These are phyloP conservation scores for Oligia fasciuncula DNA, from an alignment of 2,888 invertebrate species.

Conservation along the genomic window DNA sequence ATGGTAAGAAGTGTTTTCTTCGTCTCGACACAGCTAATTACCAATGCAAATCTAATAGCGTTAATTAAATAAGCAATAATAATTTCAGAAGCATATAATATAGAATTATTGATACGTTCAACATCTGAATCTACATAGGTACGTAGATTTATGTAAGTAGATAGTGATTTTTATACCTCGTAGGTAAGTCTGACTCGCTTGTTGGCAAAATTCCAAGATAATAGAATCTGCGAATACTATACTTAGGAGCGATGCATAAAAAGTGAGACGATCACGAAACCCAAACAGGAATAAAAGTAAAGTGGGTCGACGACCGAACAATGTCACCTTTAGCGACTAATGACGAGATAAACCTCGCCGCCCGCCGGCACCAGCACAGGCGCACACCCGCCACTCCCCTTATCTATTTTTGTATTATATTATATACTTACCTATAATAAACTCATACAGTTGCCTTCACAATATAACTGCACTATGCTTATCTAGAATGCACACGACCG, in stretches of 20 bases:
- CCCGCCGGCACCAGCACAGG: constrained; percentile 35
- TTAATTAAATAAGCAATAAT: constrained; percentile 9
- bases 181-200: constrained; percentile 2
- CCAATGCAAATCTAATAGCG: constrained; percentile 7
- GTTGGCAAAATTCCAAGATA: constrained; percentile 37
- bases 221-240: constrained; percentile 28
- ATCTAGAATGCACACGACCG: constrained; percentile 71
- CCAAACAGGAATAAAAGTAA: constrained; percentile 69
- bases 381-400: constrained; percentile 36
- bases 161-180: not conserved
- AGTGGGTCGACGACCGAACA: constrained; percentile 83
- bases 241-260: constrained; percentile 20
- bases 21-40: constrained; percentile 1
- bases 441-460: constrained; percentile 45
- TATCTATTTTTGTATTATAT: constrained; percentile 50
- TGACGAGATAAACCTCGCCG: constrained; percentile 74
- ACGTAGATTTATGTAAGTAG: not conserved
- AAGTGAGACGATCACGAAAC: constrained; percentile 32
- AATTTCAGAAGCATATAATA: constrained; percentile 3
- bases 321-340: constrained; percentile 85
- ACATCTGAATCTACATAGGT: constrained; percentile 1
- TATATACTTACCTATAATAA: constrained; percentile 19
- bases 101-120: not conserved
- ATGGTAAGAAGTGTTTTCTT: not conserved
- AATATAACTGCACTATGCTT: constrained; percentile 68